These are phyloP conservation scores for Eciton burchellii DNA, from an alignment of 1,140 invertebrate species.

Conservation along the genomic window DNA sequence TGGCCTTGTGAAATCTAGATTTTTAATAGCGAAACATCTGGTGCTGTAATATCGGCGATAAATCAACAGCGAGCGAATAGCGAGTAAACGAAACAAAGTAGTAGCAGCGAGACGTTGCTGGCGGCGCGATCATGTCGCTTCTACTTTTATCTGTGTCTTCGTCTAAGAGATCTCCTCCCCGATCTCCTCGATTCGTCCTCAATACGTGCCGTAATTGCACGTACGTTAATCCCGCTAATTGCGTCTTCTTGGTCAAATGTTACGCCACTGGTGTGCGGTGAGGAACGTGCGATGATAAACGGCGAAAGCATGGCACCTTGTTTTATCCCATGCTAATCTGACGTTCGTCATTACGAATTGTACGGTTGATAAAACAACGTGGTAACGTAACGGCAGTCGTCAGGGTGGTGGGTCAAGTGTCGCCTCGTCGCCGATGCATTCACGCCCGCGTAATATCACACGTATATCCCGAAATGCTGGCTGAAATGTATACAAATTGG, in stretches of 20 bases:
- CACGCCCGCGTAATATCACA: constrained; percentile 25
- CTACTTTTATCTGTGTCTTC: neutral
- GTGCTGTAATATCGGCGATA: neutral
- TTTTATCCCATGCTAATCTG: constrained; percentile 61
- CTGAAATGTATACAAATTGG: constrained; percentile 49
- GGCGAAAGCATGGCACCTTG: constrained; percentile 51
- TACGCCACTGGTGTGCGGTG: constrained; percentile 45
- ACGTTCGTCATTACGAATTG: constrained; percentile 43
- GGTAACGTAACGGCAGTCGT: constrained; percentile 9
- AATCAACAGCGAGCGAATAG: constrained; percentile 8
- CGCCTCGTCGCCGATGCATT: constrained; percentile 28
- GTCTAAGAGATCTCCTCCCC: too few species aligned
- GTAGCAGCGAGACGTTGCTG: neutral
- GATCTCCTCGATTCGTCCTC: neutral
- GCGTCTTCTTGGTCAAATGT: neutral
- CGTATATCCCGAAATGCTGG: constrained; percentile 25
- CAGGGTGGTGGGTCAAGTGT: constrained; percentile 44
- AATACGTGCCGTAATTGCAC: neutral
- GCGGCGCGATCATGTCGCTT: neutral
- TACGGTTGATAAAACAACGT: constrained; percentile 57
- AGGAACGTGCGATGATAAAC: constrained; percentile 42
- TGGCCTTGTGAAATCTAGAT: too few species aligned
- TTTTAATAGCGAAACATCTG: too few species aligned
- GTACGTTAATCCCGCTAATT: neutral
- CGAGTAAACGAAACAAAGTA: neutral